A percentile compares a stretch with the other conserved stretches of the same genome.
Conservation (phyloP, 2,797 vertebrate genomes). For the Sciurus vulgaris region DNA sequence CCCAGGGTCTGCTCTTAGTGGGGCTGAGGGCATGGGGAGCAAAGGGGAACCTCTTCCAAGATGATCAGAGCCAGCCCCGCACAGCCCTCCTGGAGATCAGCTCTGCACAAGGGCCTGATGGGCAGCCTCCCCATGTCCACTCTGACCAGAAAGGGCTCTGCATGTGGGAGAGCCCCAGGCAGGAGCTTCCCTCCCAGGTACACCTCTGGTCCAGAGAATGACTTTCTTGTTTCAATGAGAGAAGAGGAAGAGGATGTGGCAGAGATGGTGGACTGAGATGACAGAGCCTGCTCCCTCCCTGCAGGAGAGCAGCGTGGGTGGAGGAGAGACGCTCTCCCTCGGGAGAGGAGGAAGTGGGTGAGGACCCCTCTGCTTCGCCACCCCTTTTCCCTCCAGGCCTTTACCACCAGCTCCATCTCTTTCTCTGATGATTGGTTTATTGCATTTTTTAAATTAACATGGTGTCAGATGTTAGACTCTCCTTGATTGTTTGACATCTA, state of each 20-base stretch:
- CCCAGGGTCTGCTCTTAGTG: background rate
- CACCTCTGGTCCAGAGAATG: background rate
- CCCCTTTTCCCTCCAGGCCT: background rate
- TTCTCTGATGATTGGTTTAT: conserved; percentile 11
- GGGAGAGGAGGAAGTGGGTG: too few relatives aligned
- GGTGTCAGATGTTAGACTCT: background rate
- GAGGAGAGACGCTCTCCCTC: background rate
- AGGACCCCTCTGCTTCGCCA: fast-evolving
- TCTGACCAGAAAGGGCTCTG: background rate
- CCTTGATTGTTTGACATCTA: conserved; percentile 43
- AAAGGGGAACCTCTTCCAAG: background rate
- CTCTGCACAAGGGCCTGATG: fast-evolving
- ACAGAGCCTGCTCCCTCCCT: fast-evolving
- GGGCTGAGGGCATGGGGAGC: fast-evolving
- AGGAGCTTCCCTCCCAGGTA: fast-evolving
- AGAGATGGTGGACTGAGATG: fast-evolving
- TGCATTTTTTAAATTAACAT: conserved; percentile 58
- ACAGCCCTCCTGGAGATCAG: fast-evolving
- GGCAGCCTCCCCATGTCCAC: fast-evolving
- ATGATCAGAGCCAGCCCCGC: background rate
- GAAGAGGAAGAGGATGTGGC: fast-evolving
- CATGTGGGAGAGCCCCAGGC: background rate
- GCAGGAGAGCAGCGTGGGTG: background rate
- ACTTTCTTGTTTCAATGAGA: fast-evolving
- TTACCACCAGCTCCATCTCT: background rate